phyloP scores from a whole-genome alignment of 2,888 invertebrate species.

The Agriopis aurantiaria region DNA sequence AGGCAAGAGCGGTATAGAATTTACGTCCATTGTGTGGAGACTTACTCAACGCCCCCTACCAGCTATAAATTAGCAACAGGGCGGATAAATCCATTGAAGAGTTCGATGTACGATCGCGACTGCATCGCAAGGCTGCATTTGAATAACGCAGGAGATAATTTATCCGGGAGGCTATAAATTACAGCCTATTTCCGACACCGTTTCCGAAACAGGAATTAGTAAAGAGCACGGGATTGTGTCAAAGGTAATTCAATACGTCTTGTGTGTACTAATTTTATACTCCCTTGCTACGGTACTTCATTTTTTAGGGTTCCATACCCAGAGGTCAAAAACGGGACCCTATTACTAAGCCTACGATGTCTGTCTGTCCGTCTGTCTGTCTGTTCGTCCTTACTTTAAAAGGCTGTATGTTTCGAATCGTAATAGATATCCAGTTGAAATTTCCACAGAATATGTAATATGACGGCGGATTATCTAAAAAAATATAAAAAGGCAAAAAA shows the following conservation, averaged over 20 bases:
- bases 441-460: no score
- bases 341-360: no score
- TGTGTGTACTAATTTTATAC: not conserved
- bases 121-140: slow-evolving; percentile 67
- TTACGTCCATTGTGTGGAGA: slow-evolving; percentile 55
- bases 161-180: slow-evolving; percentile 49
- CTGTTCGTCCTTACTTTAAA: no score
- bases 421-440: no score
- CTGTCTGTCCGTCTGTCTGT: no score
- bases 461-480: no score
- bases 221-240: slow-evolving; percentile 20
- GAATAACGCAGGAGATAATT: slow-evolving; percentile 64
- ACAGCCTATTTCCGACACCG: slow-evolving; percentile 33
- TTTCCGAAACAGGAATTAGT: slow-evolving; percentile 31
- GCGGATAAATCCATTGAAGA: slow-evolving; percentile 74
- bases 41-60: slow-evolving; percentile 69
- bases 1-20: slow-evolving; percentile 29
- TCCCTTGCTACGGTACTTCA: no score
- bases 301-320: no score
- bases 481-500: no score
- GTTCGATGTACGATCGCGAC: slow-evolving; percentile 62
- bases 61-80: slow-evolving; percentile 75
- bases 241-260: slow-evolving; percentile 33
- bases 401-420: no score
- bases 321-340: no score